Base-by-base conservation (phyloP, 2,113 vertebrate species). In the Bujurquina vittata region DNA sequence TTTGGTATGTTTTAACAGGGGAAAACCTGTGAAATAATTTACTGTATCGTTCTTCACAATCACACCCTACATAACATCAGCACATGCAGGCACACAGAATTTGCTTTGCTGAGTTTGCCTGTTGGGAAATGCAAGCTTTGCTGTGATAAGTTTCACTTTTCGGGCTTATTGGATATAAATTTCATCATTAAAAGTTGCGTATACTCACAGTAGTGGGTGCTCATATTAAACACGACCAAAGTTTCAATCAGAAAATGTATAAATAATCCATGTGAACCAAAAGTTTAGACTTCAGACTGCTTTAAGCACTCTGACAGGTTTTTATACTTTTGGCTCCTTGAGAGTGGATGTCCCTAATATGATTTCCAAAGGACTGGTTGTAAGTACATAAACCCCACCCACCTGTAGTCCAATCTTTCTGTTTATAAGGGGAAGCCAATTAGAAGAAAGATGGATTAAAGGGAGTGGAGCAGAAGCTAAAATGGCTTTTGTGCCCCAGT, bases 391-490 rank as follows among this genome's bases (percentile, higher is more conserved):
- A 67, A 46, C 40, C 40, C 63, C 63, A 3, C 40, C 40, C 40
- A 46, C 63, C 37, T 26, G 3, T 22, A 0, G 3, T 0, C 26
- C 40, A 67, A 22, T 18, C 40, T 40, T 29, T 49, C 40, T 67
- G 63, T 29, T 67, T 49, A 49, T 0, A 3, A 1, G 18, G 40
- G 15, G 10, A 0, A 0, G 40, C 63, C 40, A 67, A 67, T 67
- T 22, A 11, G 40, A 67, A 29, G 22, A 67, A 67, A 46, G 63
- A 1, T 67, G 9, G 40, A 14, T 18, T 67, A 67, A 49, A 67
- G 22, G 40, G 15, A 67, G 63, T 11, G 4, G 40, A 43, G 11
- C 40, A 43, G 40, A 12, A 43, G 40, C 40, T 43, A 11, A 43
- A 43, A 43, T 4, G 3, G 2, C 37, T 40, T 11, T 10, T 40